A percentile compares a stretch with the other conserved stretches of the same genome.
phyloP scores from a whole-genome alignment of 2,888 invertebrate genomes.

The Torymus aiolomorphi region DNA sequence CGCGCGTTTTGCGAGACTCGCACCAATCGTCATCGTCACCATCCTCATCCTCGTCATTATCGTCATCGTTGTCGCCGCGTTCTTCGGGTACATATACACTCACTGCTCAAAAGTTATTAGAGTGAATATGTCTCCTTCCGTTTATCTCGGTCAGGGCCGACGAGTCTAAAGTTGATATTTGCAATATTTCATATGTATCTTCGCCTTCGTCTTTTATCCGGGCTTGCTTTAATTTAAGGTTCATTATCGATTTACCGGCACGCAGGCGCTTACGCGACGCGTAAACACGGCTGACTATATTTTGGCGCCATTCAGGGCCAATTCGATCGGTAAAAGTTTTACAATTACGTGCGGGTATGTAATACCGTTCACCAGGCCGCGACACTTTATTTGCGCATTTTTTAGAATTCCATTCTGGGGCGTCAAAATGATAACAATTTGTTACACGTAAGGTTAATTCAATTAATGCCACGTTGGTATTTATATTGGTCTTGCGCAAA shows the following conservation, averaged over 20 bases:
- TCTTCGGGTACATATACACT: background rate
- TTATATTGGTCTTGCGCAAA: background rate
- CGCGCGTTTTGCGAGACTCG: background rate
- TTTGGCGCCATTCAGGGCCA: constrained; percentile 28
- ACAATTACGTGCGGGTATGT: background rate
- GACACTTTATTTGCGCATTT: background rate
- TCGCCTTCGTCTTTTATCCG: constrained; percentile 5
- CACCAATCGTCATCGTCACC: background rate
- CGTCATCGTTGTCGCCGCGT: constrained; percentile 26
- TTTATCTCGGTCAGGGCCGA: constrained; percentile 48
- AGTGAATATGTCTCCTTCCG: constrained; percentile 40
- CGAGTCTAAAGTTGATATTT: constrained; percentile 30
- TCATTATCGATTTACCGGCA: constrained; percentile 12
- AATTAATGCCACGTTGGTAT: background rate
- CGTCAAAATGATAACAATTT: background rate
- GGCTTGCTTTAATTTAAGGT: constrained; percentile 35
- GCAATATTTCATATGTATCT: constrained; percentile 35
- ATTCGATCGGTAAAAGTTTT: background rate
- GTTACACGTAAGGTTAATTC: constrained; percentile 5
- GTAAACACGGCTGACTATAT: constrained; percentile 13
- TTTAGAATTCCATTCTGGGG: background rate
- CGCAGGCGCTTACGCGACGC: too few relatives aligned
- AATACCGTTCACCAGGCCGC: background rate
- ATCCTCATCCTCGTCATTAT: constrained; percentile 53
- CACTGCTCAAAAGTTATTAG: constrained; percentile 50